These are phyloP conservation scores for Pseudocheirus occidentalis DNA, from an alignment of 2,797 vertebrate genomes.

Conservation along the genomic window DNA sequence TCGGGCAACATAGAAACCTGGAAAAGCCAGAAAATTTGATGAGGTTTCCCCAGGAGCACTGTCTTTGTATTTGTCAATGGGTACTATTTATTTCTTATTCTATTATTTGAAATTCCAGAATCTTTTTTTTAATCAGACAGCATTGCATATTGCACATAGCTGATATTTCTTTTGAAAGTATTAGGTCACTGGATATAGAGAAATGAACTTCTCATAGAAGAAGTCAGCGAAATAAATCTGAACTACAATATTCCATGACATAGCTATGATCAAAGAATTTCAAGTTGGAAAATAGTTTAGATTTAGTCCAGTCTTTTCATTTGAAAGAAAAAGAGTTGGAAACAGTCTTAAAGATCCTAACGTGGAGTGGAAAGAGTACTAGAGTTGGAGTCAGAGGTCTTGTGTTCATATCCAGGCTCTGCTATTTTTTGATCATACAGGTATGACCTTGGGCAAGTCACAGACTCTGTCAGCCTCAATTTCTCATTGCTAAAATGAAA, in stretches of 20 bases:
- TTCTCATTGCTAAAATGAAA: not conserved
- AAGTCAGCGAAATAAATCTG: not conserved
- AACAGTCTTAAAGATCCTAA: not conserved
- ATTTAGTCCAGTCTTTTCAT: not conserved
- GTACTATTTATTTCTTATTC: not conserved
- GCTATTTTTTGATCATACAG: not conserved
- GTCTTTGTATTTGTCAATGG: not conserved
- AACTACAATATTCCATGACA: not conserved
- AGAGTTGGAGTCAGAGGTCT: not conserved
- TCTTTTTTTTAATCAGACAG: not conserved
- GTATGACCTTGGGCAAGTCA: not conserved
- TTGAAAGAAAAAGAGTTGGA: not conserved
- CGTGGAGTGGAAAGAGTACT: not conserved
- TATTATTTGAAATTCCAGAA: not conserved
- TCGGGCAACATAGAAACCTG: not conserved
- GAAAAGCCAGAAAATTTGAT: not conserved
- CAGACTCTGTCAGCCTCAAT: not conserved
- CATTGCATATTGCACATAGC: not conserved
- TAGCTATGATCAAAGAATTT: not conserved
- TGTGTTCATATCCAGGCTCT: not conserved
- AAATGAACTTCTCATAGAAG: not conserved
- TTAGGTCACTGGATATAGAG: not conserved
- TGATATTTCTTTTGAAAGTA: not conserved
- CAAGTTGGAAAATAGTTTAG: not conserved
- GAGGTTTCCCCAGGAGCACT: not conserved